A percentile compares a stretch with the other conserved stretches of the same genome.
phyloP scores from a whole-genome alignment of 2,113 vertebrate species.

The Carlito syrichta region DNA sequence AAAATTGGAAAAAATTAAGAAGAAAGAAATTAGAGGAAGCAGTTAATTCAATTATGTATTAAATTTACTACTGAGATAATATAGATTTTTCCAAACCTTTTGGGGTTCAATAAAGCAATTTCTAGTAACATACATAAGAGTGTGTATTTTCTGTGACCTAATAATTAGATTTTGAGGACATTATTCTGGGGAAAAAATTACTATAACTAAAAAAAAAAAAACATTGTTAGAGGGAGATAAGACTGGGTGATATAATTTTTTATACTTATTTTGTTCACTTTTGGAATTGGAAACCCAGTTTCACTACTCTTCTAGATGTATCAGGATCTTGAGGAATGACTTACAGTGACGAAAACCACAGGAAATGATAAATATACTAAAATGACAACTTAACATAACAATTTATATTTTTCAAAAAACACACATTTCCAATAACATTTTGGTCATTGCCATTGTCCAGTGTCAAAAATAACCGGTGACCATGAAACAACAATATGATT shows the following conservation, averaged over 20 bases:
- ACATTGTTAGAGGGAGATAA: background rate
- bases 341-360: background rate
- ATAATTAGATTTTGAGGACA: background rate
- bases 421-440: background rate
- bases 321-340: background rate
- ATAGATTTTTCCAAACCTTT: background rate
- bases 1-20: background rate
- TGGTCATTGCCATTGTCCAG: background rate
- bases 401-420: background rate
- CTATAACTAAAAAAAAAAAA: background rate
- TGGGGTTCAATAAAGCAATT: background rate
- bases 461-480: background rate
- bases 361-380: background rate
- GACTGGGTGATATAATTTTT: background rate
- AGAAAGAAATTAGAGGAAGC: background rate
- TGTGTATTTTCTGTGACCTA: background rate
- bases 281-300: background rate
- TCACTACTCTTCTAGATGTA: background rate
- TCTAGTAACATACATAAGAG: background rate
- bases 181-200: background rate
- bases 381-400: background rate
- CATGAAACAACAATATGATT: background rate
- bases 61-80: background rate
- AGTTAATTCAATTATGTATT: background rate
- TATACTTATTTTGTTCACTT: background rate